Evolutionary conservation across 2,888 invertebrate species (phyloP).

Genomic region (Drosophila kuntzei): DNA sequence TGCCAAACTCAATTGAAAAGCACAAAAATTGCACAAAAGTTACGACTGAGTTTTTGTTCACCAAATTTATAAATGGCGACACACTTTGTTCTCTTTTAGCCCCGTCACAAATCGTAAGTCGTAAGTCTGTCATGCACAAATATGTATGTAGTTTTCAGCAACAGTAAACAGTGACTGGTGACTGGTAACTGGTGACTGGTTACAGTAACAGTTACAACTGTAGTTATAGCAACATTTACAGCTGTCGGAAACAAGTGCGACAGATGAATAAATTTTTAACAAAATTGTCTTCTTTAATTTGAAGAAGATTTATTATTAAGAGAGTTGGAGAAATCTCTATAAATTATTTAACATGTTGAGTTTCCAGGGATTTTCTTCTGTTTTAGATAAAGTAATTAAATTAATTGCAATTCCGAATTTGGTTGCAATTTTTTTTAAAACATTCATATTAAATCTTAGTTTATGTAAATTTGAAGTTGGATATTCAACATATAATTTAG

Average conservation of each 20-base stretch:
- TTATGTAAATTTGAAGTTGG: no score
- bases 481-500: no score
- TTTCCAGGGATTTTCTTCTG: no score
- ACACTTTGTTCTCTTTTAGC: slow-evolving; percentile 33
- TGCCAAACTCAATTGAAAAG: slow-evolving; percentile 61
- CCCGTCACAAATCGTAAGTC: slow-evolving; percentile 15
- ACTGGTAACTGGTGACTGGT: slow-evolving; percentile 15
- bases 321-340: no score
- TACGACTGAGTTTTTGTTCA: slow-evolving; percentile 16
- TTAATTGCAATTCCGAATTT: no score
- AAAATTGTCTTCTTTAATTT: not conserved
- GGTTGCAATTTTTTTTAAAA: no score
- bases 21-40: slow-evolving; percentile 38
- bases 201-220: slow-evolving; percentile 17
- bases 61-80: slow-evolving; percentile 41
- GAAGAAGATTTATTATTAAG: not conserved
- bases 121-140: slow-evolving; percentile 48
- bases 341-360: no score
- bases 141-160: slow-evolving; percentile 8
- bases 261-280: not conserved
- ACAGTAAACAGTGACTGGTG: slow-evolving; percentile 13
- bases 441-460: no score
- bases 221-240: slow-evolving; percentile 18
- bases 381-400: no score
- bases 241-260: slow-evolving; percentile 19